phyloP scores from a whole-genome alignment of 2,888 invertebrate genomes.

The Archaeoteleia sp. region DNA sequence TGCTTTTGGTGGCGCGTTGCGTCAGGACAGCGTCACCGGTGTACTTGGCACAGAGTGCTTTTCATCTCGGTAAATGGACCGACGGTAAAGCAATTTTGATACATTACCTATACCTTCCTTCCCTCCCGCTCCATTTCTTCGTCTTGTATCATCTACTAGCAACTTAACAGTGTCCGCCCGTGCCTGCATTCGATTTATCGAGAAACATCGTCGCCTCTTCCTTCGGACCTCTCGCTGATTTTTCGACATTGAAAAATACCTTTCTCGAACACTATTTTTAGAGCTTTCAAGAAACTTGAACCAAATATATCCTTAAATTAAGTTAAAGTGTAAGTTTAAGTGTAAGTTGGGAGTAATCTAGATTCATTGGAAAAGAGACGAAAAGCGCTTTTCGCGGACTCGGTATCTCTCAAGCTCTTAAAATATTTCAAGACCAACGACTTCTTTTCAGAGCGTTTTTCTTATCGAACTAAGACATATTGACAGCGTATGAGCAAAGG shows the following conservation, averaged over 20 bases:
- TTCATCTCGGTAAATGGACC: slow-evolving; percentile 73
- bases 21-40: slow-evolving; percentile 63
- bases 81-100: slow-evolving; percentile 73
- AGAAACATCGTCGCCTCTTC: slow-evolving; percentile 20
- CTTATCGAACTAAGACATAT: slow-evolving; percentile 25
- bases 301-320: too few relatives aligned
- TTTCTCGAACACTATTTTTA: not conserved
- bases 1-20: slow-evolving; percentile 63
- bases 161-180: slow-evolving; percentile 33
- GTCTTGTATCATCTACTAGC: slow-evolving; percentile 41
- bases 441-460: slow-evolving; percentile 25
- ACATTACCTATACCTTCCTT: slow-evolving; percentile 69
- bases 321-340: too few relatives aligned
- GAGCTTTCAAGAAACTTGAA: too few relatives aligned
- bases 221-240: slow-evolving; percentile 13
- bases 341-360: slow-evolving; percentile 10
- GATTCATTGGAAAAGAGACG: not conserved
- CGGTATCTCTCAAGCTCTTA: slow-evolving; percentile 15
- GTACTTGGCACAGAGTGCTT: slow-evolving; percentile 73
- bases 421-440: slow-evolving; percentile 14
- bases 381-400: slow-evolving; percentile 3
- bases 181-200: slow-evolving; percentile 33
- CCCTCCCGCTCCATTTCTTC: slow-evolving; percentile 46
- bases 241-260: slow-evolving; percentile 12
- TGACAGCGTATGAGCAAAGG: slow-evolving; percentile 23